A percentile compares a stretch with the other conserved stretches of the same genome.
phyloP scores from a whole-genome alignment of 2,113 vertebrate species.

The Percina caprodes region DNA sequence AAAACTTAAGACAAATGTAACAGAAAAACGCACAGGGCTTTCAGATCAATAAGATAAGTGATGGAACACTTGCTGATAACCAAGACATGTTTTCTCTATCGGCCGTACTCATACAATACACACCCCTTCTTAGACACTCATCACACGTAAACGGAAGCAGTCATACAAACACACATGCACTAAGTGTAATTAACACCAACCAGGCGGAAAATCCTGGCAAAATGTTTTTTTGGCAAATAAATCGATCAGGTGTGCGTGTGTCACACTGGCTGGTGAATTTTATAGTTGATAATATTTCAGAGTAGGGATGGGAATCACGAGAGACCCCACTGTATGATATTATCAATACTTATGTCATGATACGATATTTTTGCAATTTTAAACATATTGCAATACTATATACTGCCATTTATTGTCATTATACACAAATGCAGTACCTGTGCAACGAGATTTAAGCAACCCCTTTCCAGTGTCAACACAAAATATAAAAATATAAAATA shows the following conservation, averaged over 20 bases:
- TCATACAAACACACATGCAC: slow-evolving; percentile 6
- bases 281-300: neutral
- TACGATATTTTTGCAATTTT: too few relatives aligned
- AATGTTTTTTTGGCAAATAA: neutral
- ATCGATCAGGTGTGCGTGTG: neutral
- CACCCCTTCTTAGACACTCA: slow-evolving; percentile 1
- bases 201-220: neutral
- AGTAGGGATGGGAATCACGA: too few relatives aligned
- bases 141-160: neutral
- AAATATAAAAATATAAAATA: too few relatives aligned
- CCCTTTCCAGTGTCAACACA: too few relatives aligned
- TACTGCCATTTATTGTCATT: too few relatives aligned
- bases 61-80: slow-evolving; percentile 42
- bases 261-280: neutral
- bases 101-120: neutral
- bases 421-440: too few relatives aligned
- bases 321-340: too few relatives aligned
- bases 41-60: slow-evolving; percentile 42
- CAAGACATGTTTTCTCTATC: slow-evolving; percentile 17
- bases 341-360: too few relatives aligned
- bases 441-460: too few relatives aligned
- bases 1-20: neutral
- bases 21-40: slow-evolving; percentile 7
- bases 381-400: too few relatives aligned
- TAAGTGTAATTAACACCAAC: slow-evolving; percentile 14